Base-by-base conservation (phyloP, 2,797 vertebrate genomes). In the Capromys pilorides region DNA sequence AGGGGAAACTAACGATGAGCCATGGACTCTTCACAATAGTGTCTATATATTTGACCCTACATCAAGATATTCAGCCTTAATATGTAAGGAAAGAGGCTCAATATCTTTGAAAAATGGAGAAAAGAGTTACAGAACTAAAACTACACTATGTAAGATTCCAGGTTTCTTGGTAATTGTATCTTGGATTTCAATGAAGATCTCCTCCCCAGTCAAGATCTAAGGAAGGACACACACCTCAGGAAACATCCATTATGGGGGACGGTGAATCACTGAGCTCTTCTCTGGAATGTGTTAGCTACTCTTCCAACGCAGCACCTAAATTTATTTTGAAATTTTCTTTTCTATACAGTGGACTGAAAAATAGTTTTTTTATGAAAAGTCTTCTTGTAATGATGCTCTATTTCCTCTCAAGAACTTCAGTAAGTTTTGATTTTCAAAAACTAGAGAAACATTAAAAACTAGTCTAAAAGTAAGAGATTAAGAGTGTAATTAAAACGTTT, bases 1-100 rank as follows among this genome's bases (percentile, higher is more conserved):
- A n/a, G n/a, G n/a, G n/a, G n/a, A 93, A 96, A 90, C 45, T 67
- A 51, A 83, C n/a, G 11, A 86, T 54, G 75, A 94, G n/a, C 5
- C 4, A 31, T 51, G 31, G 14, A 24, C 19, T 64, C n/a, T 16
- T 84, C n/a, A 31, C 83, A 41, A 92, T 45, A 57, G 3, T 49
- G 69, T 0, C 13, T 36, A 57, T 22, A 51, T 69, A 45, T 22
- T 5, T 49, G 57, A 92, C 12, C 12, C 18, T 0, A 36, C 12
- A 69, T 59, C 39, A 77, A 39, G 49, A n/a, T 67, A 82, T 69
- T 28, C 62, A 41, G 77, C 22, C 88, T 91, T 86, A 11, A 78
- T 28, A 49, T 82, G 1, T 12, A 49, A 80, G 31, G 0, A 61
- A 75, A 94, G 16, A 69, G 62, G 5, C 19, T 31, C 36, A 90